These are phyloP conservation scores for Aphelocoma coerulescens DNA, from an alignment of 2,113 vertebrate species.

Conservation along the genomic window DNA sequence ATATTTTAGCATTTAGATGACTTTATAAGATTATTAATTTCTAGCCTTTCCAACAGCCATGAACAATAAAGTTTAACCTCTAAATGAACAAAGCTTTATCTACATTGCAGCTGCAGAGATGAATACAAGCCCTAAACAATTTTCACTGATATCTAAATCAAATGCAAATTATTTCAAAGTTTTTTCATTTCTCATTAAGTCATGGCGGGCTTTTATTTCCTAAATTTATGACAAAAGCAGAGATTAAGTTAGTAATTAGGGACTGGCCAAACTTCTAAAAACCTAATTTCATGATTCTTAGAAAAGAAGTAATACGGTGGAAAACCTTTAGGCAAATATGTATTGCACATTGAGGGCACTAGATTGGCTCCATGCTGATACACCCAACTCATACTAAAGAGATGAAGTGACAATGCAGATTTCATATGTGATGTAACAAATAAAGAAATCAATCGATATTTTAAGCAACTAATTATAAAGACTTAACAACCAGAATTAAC, in stretches of 20 bases:
- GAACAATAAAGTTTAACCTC: slow-evolving; percentile 54
- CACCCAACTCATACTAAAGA: neutral
- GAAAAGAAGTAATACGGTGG: neutral
- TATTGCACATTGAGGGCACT: neutral
- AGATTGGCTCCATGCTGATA: neutral
- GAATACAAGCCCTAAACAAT: neutral
- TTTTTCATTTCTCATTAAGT: neutral
- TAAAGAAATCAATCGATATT: neutral
- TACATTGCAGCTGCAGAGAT: neutral
- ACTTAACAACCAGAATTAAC: neutral
- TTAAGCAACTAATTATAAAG: neutral
- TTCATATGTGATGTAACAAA: neutral
- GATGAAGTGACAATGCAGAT: neutral
- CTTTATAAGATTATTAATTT: slow-evolving; percentile 58
- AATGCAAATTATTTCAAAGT: neutral
- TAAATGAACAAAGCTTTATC: slow-evolving; percentile 21
- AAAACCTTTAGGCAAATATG: neutral
- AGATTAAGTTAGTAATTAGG: neutral
- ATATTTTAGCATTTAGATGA: slow-evolving; percentile 56
- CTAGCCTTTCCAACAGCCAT: neutral
- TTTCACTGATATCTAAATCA: neutral
- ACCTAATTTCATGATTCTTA: neutral
- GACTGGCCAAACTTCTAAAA: neutral
- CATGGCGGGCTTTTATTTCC: neutral
- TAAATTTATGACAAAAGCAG: neutral